These are phyloP conservation scores for Conistra vaccinii DNA, from an alignment of 2,888 invertebrate genomes.

Conservation along the genomic window DNA sequence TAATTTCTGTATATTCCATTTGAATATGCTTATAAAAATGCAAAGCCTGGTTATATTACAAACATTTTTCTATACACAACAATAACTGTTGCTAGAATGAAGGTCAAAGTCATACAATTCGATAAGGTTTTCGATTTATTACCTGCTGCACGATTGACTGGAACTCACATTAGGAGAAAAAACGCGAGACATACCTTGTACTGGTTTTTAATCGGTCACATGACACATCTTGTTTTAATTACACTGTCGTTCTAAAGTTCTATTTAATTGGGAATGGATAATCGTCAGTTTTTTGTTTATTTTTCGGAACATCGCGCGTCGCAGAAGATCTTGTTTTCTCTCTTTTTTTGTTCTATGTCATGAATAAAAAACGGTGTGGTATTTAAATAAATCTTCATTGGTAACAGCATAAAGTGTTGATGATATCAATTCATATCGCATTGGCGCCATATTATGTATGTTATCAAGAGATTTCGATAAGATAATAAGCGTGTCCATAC, in stretches of 20 bases:
- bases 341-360: neutral
- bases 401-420: neutral
- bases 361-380: neutral
- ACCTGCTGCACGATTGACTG: constrained; percentile 45
- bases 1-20: neutral
- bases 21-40: no score
- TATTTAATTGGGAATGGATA: neutral
- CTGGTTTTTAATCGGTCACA: constrained; percentile 43
- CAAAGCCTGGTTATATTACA: constrained; percentile 1
- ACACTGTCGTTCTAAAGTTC: neutral
- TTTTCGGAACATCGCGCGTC: neutral
- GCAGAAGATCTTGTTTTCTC: neutral
- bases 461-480: constrained; percentile 43
- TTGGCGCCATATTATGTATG: constrained; percentile 46
- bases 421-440: constrained; percentile 11
- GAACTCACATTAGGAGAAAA: constrained; percentile 43
- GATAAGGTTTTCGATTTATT: constrained; percentile 56
- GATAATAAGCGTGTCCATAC: constrained; percentile 1
- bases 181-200: constrained; percentile 45
- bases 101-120: constrained; percentile 58
- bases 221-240: constrained; percentile 38
- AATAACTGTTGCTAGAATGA: constrained; percentile 45
- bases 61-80: constrained; percentile 35
- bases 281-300: neutral
- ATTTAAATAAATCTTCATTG: constrained; percentile 10